Base-by-base conservation (phyloP, 2,888 invertebrate species). In the Empis livida region DNA sequence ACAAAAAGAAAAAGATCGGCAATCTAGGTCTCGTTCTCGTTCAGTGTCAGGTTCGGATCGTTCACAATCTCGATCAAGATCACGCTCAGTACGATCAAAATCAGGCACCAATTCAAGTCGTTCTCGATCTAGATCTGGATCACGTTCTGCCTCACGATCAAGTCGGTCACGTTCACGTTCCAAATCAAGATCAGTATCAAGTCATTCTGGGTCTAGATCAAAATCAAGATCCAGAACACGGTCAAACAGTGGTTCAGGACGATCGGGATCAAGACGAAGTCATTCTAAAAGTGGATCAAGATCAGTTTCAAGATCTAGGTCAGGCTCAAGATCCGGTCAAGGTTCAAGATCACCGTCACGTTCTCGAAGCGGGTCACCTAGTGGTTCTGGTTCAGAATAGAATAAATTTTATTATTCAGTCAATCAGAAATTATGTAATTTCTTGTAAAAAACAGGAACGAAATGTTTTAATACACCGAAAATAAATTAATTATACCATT, bases 361-460 rank as follows among this genome's bases (percentile, higher is more conserved):
- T 38, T 66, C 62, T 6, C 53, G 61, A 17, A 62, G 58, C 51
- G 61, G 57, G 1, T 57, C 64, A 3, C 59, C 57, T 4, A 62
- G 59, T 30, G 66, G 61, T n/a, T 67, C 66, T 44, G 66, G 70
- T 4, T 71, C 73, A 1, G 68, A 60, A 13, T 55, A 43, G 57
- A 57, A 59, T 77, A 74, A 50, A 78, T 8, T 27, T 27, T 27
- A 8, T 27, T 27, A 8, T 27, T 27, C 5, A 20, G 20, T 20
- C 20, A 20, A 20, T n/a, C 20, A 20, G 3, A 20, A 20, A 20
- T 20, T 3, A 20, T 27, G n/a, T n/a, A n/a, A 27, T 27, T 8
- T 27, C 8, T 27, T 27, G 5, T 27, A 27, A 27, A 27, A 6
- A 27, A 27, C 2, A 8, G 23, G 5, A 27, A 8, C 23, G 8